Base-by-base conservation (phyloP, 2,113 vertebrate genomes). In the Oenanthe melanoleuca region DNA sequence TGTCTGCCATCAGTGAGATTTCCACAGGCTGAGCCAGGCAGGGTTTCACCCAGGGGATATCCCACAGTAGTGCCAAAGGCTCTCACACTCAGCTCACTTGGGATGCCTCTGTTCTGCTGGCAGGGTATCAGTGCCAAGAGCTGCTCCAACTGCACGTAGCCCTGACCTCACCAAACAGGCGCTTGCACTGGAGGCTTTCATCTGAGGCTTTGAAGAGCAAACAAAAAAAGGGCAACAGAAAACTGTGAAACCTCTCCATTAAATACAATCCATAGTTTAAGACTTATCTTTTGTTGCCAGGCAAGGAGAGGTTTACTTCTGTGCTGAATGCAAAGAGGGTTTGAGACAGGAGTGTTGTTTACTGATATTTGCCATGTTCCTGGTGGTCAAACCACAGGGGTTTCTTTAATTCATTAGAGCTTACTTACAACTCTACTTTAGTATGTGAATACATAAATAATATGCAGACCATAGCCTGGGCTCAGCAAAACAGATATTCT, bases 111-210 rank as follows among this genome's bases (percentile, higher is more conserved):
- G 66, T 87, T 85, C 66, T 75, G 33, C 20, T n/a, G 59, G 81
- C 7, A 10, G 31, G 56, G 38, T 18, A 29, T 56, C 93, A 65
- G 47, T 37, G n/a, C 47, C 45, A 40, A 10, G 63, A 37, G 50
- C 0, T 37, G 0, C 60, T 60, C 86, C 0, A 0, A 21, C 24
- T 0, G 0, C 89, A 84, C 3, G 2, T 42, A 88, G 65, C 16
- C 52, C 63, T 57, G 81, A 59, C 55, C 63, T 86, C 74, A 83
- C 79, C 71, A 53, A 37, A 77, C 49, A 88, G 66, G 70, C 87
- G 79, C 57, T 34, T 25, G 25, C 38, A 72, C 82, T 59, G 55
- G 63, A 91, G 42, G 65, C 70, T 93, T 94, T 91, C 24, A 37
- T 67, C 79, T 56, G 20, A 10, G 67, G 42, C 85, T 95, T 94